These are phyloP conservation scores for Chaenodraco wilsoni DNA, from an alignment of 2,797 vertebrate genomes.

Conservation along the genomic window DNA sequence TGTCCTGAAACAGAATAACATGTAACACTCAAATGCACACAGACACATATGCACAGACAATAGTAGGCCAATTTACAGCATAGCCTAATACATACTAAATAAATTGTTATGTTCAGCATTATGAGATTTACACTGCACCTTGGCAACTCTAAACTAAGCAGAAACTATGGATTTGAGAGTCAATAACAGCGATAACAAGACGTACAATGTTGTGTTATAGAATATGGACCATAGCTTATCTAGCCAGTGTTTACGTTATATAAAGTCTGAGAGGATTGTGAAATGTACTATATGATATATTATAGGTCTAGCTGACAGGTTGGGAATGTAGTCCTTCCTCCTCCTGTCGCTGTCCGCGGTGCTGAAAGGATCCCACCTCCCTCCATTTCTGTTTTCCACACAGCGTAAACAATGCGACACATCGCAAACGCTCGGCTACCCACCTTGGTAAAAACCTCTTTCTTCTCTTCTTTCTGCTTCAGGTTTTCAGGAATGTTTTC, in stretches of 20 bases:
- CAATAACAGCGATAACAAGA: not conserved
- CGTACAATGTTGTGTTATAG: not conserved
- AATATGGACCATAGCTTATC: not conserved
- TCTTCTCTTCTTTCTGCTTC: conserved; percentile 87
- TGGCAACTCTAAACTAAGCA: not conserved
- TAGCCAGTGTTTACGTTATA: not conserved
- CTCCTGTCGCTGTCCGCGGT: conserved; percentile 84
- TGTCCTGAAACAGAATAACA: too few species aligned
- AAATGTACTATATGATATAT: not conserved
- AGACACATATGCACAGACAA: too few species aligned
- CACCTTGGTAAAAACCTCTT: conserved; percentile 86
- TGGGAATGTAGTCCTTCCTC: too few species aligned
- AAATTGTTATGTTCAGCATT: not conserved
- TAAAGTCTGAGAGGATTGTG: not conserved
- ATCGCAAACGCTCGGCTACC: conserved; percentile 19
- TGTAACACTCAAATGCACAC: too few species aligned
- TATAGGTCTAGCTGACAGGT: not conserved
- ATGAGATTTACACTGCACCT: not conserved
- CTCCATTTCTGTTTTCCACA: conserved; percentile 63
- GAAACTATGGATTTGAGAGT: not conserved
- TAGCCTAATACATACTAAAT: not conserved
- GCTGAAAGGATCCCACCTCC: conserved; percentile 73
- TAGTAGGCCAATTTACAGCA: too few species aligned
- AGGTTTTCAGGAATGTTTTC: conserved; percentile 67
- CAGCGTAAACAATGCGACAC: conserved; percentile 56